Evolutionary conservation across 1,140 invertebrate genomes (phyloP).

Genomic region (Pseudoatta argentina): DNA sequence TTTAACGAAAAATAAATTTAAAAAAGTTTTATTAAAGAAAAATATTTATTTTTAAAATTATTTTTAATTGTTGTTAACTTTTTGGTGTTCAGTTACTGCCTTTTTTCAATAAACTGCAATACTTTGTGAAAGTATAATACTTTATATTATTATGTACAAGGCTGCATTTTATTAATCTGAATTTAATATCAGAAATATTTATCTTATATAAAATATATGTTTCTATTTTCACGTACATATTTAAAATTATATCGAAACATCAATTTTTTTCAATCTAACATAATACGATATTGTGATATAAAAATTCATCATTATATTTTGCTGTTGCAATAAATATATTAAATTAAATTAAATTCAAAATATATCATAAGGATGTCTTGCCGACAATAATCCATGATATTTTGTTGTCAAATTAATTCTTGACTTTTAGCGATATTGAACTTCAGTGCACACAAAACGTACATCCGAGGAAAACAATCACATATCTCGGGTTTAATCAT

Average conservation of each 20-base stretch:
- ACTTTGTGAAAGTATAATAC: too few relatives aligned
- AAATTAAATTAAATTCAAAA: too few relatives aligned
- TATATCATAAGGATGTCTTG: neutral
- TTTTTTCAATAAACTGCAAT: too few relatives aligned
- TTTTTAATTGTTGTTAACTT: too few relatives aligned
- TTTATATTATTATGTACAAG: too few relatives aligned
- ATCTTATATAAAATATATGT: neutral
- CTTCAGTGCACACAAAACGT: neutral
- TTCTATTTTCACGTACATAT: neutral
- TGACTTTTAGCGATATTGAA: constrained; percentile 40
- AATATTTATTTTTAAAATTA: too few relatives aligned
- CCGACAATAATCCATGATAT: constrained; percentile 1
- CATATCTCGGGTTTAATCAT: constrained; percentile 31
- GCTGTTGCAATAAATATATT: too few relatives aligned
- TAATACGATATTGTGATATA: neutral
- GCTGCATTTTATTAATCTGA: neutral
- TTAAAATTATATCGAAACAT: neutral
- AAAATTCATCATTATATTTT: neutral
- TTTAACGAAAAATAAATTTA: too few relatives aligned
- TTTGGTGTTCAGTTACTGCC: too few relatives aligned
- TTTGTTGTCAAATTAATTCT: constrained; percentile 37
- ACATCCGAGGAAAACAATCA: neutral
- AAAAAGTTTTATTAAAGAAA: too few relatives aligned
- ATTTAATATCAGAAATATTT: constrained; percentile 22
- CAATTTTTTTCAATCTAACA: neutral